These are phyloP conservation scores for Battus philenor DNA, from an alignment of 1,140 invertebrate species.

Conservation along the genomic window DNA sequence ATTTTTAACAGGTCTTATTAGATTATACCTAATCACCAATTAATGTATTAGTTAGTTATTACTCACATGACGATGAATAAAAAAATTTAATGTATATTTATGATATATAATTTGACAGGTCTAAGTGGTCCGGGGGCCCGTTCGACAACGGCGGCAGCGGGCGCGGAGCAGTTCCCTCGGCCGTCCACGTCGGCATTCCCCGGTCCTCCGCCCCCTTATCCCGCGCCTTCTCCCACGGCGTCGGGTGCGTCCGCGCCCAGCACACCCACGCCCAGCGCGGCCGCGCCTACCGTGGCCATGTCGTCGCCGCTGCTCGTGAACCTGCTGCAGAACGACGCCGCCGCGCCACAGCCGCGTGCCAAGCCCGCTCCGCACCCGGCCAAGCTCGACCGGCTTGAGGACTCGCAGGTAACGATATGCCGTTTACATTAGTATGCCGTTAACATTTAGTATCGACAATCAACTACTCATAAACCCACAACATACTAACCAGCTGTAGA, in stretches of 20 bases:
- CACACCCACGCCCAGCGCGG: conserved; percentile 24
- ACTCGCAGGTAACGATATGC: conserved; percentile 58
- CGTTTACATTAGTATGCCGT: no score
- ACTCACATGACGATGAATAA: no score
- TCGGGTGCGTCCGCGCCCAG: conserved; percentile 22
- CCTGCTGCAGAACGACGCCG: conserved; percentile 90
- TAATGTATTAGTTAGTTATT: no score
- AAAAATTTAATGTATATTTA: no score
- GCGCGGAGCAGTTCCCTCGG: conserved; percentile 49
- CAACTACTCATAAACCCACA: no score
- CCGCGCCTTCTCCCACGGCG: conserved; percentile 22
- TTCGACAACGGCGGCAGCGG: conserved; percentile 32
- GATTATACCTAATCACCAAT: no score
- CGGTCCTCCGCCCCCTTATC: conserved; percentile 47
- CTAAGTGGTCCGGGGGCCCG: conserved; percentile 29
- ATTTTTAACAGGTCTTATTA: no score
- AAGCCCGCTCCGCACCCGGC: conserved; percentile 74
- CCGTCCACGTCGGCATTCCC: conserved; percentile 48
- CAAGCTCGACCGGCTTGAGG: conserved; percentile 55
- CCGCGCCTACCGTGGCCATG: conserved; percentile 77
- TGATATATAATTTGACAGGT: no score
- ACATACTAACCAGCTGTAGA: no score
- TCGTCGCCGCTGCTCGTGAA: conserved; percentile 95
- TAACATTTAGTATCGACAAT: no score
- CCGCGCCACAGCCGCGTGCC: conserved; percentile 61